Evolutionary conservation across 2,888 invertebrate species (phyloP).

Genomic region (Drosophila pseudotalamancana): DNA sequence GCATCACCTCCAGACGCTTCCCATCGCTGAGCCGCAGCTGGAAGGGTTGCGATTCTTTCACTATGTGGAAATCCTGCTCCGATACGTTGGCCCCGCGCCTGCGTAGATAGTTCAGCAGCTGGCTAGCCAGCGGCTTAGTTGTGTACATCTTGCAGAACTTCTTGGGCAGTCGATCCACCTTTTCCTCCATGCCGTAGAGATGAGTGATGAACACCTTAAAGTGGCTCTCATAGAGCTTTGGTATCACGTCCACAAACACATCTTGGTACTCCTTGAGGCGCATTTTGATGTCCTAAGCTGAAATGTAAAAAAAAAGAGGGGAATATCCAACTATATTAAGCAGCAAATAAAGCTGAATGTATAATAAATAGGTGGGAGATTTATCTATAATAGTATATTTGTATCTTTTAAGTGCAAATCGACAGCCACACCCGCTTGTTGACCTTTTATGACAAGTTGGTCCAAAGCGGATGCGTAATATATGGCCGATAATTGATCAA

Average conservation of each 20-base stretch:
- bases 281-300: conserved; percentile 33
- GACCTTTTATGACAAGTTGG: conserved; percentile 34
- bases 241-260: conserved; percentile 54
- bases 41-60: conserved; percentile 40
- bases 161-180: conserved; percentile 39
- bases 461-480: conserved; percentile 49
- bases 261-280: conserved; percentile 58
- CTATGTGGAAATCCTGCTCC: conserved; percentile 41
- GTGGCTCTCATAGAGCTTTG: conserved; percentile 54
- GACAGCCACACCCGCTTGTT: conserved; percentile 1
- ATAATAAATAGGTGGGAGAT: no score
- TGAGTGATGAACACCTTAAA: conserved; percentile 56
- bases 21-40: conserved; percentile 49
- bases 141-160: conserved; percentile 67
- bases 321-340: no score
- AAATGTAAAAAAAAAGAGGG: not conserved
- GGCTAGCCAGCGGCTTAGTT: conserved; percentile 47
- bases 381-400: no score
- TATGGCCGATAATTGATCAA: conserved; percentile 48
- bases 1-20: conserved; percentile 52
- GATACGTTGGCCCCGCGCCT: conserved; percentile 34
- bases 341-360: no score
- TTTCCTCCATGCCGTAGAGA: conserved; percentile 34
- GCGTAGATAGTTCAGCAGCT: conserved; percentile 39
- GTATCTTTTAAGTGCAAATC: no score